Evolutionary conservation across 1,140 invertebrate species (phyloP), one percentile per base, ranked within the genome.

Genomic region (Drosophila gunungcola): DNA sequence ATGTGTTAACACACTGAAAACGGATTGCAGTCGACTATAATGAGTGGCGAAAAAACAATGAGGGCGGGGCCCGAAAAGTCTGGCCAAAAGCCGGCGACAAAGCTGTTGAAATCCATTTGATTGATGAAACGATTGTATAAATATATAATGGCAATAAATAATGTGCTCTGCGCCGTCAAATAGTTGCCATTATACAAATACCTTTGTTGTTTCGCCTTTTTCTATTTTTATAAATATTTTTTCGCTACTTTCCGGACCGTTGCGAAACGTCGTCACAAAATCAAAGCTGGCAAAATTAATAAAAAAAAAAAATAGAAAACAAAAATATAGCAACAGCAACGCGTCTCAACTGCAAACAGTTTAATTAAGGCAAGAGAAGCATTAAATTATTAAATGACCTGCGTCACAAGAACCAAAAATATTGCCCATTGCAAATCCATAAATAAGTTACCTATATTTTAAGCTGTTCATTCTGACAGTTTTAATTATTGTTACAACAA

Each of bases 81-180:
- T 12, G 49, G 29, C 29, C 25, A 45, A 45, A 48, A 51, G 7
- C 32, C n/a, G 60, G 56, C 12, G 57, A 76, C 65, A 76, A 27
- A 57, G 46, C 82, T 85, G 82, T 85, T 85, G 82, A 85, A 85
- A 85, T 67, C 63, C 51, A 56, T 72, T 88, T 85, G 82, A 85
- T 85, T 85, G 82, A 85, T 85, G 82, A 85, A 88, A 78, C 75
- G 79, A 65, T 58, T 78, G 74, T 67, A 77, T 67, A 75, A 70
- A 85, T 78, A 78, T 88, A 85, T 88, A 85, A 86, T 85, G 69
- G 51, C 67, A 56, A 85, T 82, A 84, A 84, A 83, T 84, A 83
- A 84, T 81, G 61, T 72, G 72, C 77, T 79, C 61, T 62, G 74
- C 39, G 38, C 46, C 38, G 51, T 10, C 13, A 46, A 41, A 54